Percentiles rank a stretch among this genome's conserved stretches.
Conservation (phyloP, 2,888 invertebrate species). For the Eupithecia exiguata region DNA sequence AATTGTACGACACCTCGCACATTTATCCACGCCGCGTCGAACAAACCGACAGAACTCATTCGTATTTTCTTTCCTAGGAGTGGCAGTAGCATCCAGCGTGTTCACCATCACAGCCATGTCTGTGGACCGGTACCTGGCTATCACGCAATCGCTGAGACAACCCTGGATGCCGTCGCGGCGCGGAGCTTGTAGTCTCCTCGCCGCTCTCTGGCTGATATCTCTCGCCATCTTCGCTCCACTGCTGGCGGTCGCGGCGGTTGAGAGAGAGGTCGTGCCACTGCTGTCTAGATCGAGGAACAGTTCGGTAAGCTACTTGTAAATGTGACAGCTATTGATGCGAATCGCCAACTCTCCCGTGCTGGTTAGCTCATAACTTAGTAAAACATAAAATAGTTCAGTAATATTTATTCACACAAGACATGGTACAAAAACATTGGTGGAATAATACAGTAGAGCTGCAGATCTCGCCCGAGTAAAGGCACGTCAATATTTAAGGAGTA, state of each 20-base stretch:
- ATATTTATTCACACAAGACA: too few relatives aligned
- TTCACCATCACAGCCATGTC: slow-evolving; percentile 92
- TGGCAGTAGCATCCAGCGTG: slow-evolving; percentile 90
- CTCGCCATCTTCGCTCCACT: slow-evolving; percentile 87
- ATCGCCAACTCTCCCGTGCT: background rate
- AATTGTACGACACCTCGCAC: background rate
- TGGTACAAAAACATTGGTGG: too few relatives aligned
- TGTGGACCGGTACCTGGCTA: slow-evolving; percentile 89
- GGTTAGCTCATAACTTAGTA: background rate
- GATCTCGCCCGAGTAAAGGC: too few relatives aligned
- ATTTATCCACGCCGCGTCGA: background rate
- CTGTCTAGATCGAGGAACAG: slow-evolving; percentile 65
- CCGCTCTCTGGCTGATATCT: slow-evolving; percentile 86
- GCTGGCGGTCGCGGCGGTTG: slow-evolving; percentile 79
- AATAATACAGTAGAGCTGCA: too few relatives aligned
- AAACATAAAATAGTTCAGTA: too few relatives aligned
- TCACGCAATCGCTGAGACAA: slow-evolving; percentile 88
- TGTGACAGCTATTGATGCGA: background rate
- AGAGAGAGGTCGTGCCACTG: slow-evolving; percentile 70
- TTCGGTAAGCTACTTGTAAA: slow-evolving; percentile 62
- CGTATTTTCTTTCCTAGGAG: slow-evolving; percentile 78
- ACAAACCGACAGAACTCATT: background rate
- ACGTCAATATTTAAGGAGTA: too few relatives aligned
- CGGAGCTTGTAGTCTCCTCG: slow-evolving; percentile 86
- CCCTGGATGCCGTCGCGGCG: slow-evolving; percentile 88